phyloP scores from a whole-genome alignment of 2,888 invertebrate species.

The Tipula vernalis region DNA sequence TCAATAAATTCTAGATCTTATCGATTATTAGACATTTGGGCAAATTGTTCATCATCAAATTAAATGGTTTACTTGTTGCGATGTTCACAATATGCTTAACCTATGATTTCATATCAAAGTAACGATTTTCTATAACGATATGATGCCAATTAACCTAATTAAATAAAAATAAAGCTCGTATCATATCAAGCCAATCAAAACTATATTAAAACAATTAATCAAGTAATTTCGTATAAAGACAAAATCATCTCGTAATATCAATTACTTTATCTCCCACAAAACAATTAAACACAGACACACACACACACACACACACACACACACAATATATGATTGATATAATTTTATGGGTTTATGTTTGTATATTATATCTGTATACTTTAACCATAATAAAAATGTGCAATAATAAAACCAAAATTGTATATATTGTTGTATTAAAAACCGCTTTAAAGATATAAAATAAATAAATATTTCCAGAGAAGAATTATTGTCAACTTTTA shows the following conservation, averaged over 20 bases:
- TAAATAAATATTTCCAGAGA: not conserved
- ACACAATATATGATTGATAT: not conserved
- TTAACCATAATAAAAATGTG: not conserved
- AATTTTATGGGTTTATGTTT: not conserved
- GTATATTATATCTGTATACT: not conserved
- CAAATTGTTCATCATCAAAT: no score
- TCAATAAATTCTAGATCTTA: no score
- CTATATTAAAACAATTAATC: not conserved
- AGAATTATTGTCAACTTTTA: not conserved
- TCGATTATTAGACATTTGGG: no score
- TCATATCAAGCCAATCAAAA: not conserved
- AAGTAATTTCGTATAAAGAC: not conserved
- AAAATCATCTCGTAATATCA: not conserved
- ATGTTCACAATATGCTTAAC: no score
- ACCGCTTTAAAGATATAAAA: not conserved
- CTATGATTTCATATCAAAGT: no score
- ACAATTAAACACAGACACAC: not conserved
- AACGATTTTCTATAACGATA: no score
- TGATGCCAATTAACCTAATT: no score
- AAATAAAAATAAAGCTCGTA: no score
- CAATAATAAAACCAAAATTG: not conserved
- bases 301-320: not conserved
- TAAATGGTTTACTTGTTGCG: no score
- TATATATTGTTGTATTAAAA: not conserved
- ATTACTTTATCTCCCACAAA: not conserved